Base-by-base conservation (phyloP, 1,140 invertebrate species). In the Cherax destructor region DNA sequence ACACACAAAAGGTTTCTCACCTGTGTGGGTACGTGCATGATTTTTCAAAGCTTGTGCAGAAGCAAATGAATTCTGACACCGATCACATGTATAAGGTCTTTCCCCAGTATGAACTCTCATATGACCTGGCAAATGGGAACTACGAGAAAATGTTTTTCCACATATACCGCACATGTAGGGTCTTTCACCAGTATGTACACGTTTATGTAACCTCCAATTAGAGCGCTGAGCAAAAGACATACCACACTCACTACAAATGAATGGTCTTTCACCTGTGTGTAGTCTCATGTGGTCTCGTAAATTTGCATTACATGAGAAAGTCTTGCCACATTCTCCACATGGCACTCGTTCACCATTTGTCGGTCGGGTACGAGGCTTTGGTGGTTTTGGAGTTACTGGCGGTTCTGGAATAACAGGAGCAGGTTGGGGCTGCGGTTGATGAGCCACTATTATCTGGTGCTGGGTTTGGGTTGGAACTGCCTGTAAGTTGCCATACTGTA, bases 21-120 rank as follows among this genome's bases (percentile, higher is more conserved):
- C 87, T n/a, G 92, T 86, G 77, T 92, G 92, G 6, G 88, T 89
- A 47, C 85, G 78, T 56, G 87, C 86, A 79, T 92, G 92, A 49
- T 87, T 86, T 76, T 92, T 92, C 0, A 92, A 74, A 24, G 88
- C 89, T 76, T 91, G 88, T 92, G 98, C 97, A 95, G 99, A 98
- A 0, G 98, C 98, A 94, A 99, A 99, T 0, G 98, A 97, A 95
- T 99, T 98, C 90, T 96, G 96, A 95, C 98, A 99, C 52, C 97
- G 97, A n/a, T 95, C 95, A 94, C 98, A 99, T 92, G 97, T 97
- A 94, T 98, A 99, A 0, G 98, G 98, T 94, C 99, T 99, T 94
- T 99, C 98, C 16, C 98, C 98, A 2, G 92, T 92, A 81, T 92
- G 92, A 61, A 88, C 83, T 52, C 92, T 84, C 92, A 90, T 89